Evolutionary conservation across 2,888 invertebrate species (phyloP).

Genomic region (Aleiodes testaceus): DNA sequence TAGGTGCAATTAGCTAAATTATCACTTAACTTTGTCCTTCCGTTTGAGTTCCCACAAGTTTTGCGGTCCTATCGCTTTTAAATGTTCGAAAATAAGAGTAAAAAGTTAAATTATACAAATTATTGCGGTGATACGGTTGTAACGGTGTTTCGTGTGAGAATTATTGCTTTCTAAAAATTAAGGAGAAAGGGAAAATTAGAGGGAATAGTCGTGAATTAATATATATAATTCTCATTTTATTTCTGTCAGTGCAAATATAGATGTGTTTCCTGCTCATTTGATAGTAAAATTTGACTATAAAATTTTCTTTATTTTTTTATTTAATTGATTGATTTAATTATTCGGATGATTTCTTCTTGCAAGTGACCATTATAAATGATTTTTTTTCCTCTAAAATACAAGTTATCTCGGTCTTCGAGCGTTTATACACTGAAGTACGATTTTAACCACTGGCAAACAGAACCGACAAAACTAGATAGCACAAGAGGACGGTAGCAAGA

Average conservation of each 20-base stretch:
- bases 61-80: conserved; percentile 14
- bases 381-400: too few relatives aligned
- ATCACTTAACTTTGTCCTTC: conserved; percentile 60
- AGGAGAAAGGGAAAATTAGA: not conserved
- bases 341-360: too few relatives aligned
- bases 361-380: too few relatives aligned
- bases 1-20: conserved; percentile 65
- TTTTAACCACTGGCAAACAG: conserved; percentile 58
- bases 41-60: conserved; percentile 9
- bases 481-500: conserved; percentile 66
- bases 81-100: not conserved
- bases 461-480: conserved; percentile 59
- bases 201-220: not conserved
- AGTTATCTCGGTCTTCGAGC: not conserved
- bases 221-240: not conserved
- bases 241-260: too few relatives aligned
- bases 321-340: too few relatives aligned
- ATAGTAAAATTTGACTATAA: too few relatives aligned
- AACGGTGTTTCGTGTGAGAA: not conserved
- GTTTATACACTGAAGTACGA: too few relatives aligned
- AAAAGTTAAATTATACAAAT: conserved; percentile 4
- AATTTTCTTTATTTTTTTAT: too few relatives aligned
- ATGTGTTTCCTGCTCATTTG: too few relatives aligned
- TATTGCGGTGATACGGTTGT: conserved; percentile 5
- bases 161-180: not conserved